A percentile compares a stretch with the other conserved stretches of the same genome.
phyloP scores from a whole-genome alignment of 2,113 vertebrate genomes.

The Nothoprocta perdicaria region DNA sequence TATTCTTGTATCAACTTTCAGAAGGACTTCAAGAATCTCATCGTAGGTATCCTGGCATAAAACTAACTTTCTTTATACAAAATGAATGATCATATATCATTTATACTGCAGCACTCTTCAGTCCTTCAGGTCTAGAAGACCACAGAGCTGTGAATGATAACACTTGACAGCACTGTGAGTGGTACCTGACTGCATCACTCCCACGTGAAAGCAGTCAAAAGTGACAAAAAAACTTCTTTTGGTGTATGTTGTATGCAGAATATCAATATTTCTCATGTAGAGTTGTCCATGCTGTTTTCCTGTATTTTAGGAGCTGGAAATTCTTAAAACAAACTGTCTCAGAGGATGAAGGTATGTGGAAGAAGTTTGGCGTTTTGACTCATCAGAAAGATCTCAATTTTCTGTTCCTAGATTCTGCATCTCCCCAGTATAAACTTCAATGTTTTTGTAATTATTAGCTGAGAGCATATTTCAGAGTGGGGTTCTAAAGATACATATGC shows the following conservation, averaged over 20 bases:
- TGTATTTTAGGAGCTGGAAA: not conserved
- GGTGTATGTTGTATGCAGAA: rapidly evolving
- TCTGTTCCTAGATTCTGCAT: not conserved
- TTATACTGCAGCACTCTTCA: not conserved
- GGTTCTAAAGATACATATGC: not conserved
- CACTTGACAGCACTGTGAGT: not conserved
- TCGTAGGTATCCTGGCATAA: no score
- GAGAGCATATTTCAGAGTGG: not conserved
- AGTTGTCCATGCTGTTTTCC: not conserved
- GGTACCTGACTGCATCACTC: rapidly evolving
- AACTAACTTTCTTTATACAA: not conserved
- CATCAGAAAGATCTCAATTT: not conserved
- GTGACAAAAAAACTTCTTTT: not conserved
- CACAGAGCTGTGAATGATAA: rapidly evolving
- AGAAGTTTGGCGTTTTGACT: not conserved
- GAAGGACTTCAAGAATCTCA: not conserved
- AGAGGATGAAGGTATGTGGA: not conserved
- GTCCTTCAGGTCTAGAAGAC: not conserved
- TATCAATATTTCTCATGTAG: not conserved
- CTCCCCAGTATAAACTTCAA: not conserved
- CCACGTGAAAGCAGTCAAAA: not conserved
- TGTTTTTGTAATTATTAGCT: not conserved
- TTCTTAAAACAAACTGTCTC: not conserved
- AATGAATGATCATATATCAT: not conserved
- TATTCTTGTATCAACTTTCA: not conserved